Evolutionary conservation across 2,113 vertebrate genomes (phyloP).

Genomic region (Daubentonia madagascariensis): DNA sequence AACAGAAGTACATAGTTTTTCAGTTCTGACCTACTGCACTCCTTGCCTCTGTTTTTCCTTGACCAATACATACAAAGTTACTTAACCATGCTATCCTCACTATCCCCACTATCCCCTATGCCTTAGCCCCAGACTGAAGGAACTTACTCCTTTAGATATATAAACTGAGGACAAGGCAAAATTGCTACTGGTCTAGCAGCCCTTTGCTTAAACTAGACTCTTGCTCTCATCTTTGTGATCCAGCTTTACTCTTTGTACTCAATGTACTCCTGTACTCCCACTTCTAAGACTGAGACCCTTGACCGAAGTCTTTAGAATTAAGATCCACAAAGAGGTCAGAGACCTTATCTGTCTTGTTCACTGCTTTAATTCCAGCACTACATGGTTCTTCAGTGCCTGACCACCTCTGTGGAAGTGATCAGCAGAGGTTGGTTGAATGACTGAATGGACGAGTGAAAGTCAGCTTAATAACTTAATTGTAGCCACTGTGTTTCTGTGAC

Average conservation of each 20-base stretch:
- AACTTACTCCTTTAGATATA: background rate
- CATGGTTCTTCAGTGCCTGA: background rate
- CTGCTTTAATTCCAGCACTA: background rate
- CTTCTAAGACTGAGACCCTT: background rate
- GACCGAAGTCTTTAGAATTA: background rate
- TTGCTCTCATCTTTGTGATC: background rate
- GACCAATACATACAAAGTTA: background rate
- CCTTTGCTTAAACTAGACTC: background rate
- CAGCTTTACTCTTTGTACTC: background rate
- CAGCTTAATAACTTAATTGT: background rate
- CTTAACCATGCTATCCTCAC: background rate
- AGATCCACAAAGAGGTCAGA: background rate
- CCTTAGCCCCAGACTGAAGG: background rate
- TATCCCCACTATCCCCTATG: background rate
- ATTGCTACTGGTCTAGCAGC: background rate
- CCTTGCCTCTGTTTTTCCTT: background rate
- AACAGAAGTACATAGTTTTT: background rate
- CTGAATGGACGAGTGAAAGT: background rate
- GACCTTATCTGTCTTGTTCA: background rate
- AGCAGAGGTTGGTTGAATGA: background rate
- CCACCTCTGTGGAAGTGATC: background rate
- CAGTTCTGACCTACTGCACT: background rate
- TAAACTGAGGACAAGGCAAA: background rate
- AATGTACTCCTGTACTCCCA: background rate
- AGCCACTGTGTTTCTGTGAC: background rate